Percentiles rank a stretch among this genome's conserved stretches.
Evolutionary conservation across 2,888 invertebrate genomes (phyloP).

Genomic region (Spilarctia lutea): DNA sequence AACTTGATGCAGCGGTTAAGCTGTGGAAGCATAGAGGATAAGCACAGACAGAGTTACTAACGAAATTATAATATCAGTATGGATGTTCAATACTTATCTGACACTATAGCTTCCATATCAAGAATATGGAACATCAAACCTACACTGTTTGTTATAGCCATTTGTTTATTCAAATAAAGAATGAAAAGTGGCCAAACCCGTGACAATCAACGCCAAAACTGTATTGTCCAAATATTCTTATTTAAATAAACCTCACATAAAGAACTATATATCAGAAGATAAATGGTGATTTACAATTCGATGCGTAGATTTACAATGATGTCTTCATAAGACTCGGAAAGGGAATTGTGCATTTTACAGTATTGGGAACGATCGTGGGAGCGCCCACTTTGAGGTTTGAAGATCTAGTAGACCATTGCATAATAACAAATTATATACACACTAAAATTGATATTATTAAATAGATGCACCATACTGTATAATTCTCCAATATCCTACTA

Average conservation of each 20-base stretch:
- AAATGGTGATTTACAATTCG: conserved; percentile 28
- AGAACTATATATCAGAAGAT: conserved; percentile 20
- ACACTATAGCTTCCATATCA: background rate
- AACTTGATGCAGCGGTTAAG: no score
- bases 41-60: no score
- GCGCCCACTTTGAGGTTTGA: conserved; percentile 37
- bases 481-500: no score
- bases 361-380: conserved; percentile 44
- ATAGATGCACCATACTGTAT: background rate
- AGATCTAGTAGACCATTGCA: conserved; percentile 19
- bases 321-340: conserved; percentile 28
- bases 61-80: no score
- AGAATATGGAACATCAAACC: background rate
- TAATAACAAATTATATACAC: conserved; percentile 15
- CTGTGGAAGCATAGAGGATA: no score
- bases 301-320: conserved; percentile 22
- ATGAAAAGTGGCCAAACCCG: background rate
- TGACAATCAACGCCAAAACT: background rate
- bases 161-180: background rate
- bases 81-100: background rate
- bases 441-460: background rate
- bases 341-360: conserved; percentile 42
- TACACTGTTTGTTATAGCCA: background rate
- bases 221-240: background rate
- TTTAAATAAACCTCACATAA: conserved; percentile 34